Conservation (phyloP, 2,797 vertebrate species). For the Muraenolepis orangiensis region DNA sequence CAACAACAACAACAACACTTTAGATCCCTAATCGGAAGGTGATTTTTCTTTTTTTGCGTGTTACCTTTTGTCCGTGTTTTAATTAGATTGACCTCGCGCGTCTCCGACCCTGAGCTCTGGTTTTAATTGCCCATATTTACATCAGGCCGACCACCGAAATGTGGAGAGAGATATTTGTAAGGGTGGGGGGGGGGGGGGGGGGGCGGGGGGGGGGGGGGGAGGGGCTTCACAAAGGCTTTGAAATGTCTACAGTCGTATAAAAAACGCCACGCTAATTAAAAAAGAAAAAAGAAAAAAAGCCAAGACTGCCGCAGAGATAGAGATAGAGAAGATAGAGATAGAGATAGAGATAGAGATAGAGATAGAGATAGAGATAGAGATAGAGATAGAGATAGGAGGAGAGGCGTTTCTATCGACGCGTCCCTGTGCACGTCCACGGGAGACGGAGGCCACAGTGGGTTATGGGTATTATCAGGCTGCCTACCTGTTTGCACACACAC, state of each 20-base stretch:
- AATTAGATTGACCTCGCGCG: conserved; percentile 91
- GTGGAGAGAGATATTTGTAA: conserved; percentile 88
- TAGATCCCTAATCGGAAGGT: conserved; percentile 90
- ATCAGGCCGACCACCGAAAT: conserved; percentile 96
- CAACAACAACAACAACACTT: too few relatives aligned
- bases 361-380: too few relatives aligned
- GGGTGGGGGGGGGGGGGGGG: too few relatives aligned
- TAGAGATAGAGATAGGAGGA: too few relatives aligned
- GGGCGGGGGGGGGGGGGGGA: too few relatives aligned
- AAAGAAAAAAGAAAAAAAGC: too few relatives aligned
- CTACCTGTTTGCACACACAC: conserved; percentile 74
- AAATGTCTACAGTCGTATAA: conserved; percentile 91
- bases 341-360: too few relatives aligned
- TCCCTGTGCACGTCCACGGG: conserved; percentile 67
- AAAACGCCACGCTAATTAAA: conserved; percentile 90
- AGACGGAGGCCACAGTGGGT: conserved; percentile 69
- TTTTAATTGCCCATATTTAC: conserved; percentile 97
- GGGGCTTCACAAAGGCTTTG: conserved; percentile 94
- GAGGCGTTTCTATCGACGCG: conserved; percentile 71
- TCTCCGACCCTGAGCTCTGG: conserved; percentile 85
- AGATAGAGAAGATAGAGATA: too few relatives aligned
- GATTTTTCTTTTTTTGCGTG: conserved; percentile 82
- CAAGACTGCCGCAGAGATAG: conserved; percentile 82
- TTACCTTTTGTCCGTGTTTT: conserved; percentile 96
- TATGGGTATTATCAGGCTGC: conserved; percentile 71